Base-by-base conservation (phyloP, 2,888 invertebrate species). In the Tanytarsus gracilentus region DNA sequence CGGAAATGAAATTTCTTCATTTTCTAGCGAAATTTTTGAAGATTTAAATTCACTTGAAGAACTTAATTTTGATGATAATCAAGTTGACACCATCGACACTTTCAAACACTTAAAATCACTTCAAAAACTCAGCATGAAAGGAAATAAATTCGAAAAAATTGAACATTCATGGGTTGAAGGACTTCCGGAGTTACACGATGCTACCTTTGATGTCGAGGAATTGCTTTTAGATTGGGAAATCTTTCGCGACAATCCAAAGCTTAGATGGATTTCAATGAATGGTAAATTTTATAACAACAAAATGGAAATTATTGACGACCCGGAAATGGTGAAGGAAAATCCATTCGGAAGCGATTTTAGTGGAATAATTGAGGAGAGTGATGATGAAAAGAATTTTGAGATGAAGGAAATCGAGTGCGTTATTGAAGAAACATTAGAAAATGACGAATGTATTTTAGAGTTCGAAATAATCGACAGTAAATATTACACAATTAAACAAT, bases 1-100 rank as follows among this genome's bases (percentile, higher is more conserved):
- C 9, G 30, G 21, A 9, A 59, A 48, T 14, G 16, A 48, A 8
- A 30, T 59, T 14, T 33, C 5, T 8, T 18, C 27, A 2, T n/a
- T 59, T 30, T 30, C 27, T 21, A 5, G 8, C 6, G 40, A 49
- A 25, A 21, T 23, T 7, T 59, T 59, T 30, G 39, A 59, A 6
- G 58, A 59, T 27, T 23, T 59, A 8, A 36, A 7, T 5, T 25
- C 39, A 27, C 27, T 56, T 5, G 55, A 56, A 16, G 55, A 56
- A 40, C 36, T 56, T 5, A 25, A 27, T n/a, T 7, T 56, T 16
- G 55, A 56, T 16, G 25, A 56, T 16, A 56, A 26, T 26, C 26
- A 26, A 3, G 16, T 49, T 14, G 49, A 49, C 6, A 27, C 25
- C 25, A 40, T 56, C 16, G 39, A 53, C 26, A 25, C 27, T 2